Conservation (phyloP, 1,140 invertebrate species). For the Zaprionus africanus region DNA sequence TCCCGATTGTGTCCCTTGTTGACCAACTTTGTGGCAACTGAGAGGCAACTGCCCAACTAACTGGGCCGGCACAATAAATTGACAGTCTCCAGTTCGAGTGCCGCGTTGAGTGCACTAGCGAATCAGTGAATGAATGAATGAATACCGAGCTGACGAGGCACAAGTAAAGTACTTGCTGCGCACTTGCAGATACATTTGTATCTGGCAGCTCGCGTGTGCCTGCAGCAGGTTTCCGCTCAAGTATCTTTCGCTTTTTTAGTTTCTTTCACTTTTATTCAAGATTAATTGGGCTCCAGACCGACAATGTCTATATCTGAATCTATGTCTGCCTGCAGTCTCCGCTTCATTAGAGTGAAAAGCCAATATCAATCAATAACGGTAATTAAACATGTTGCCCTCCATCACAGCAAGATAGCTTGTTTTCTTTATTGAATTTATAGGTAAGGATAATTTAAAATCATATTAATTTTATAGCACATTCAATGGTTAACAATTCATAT, state of each 20-base stretch:
- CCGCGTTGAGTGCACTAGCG: constrained; percentile 4
- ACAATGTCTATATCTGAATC: background rate
- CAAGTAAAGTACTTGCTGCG: background rate
- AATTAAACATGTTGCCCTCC: background rate
- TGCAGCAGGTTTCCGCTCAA: constrained; percentile 13
- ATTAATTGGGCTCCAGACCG: constrained; percentile 18
- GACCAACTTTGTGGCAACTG: constrained; percentile 46
- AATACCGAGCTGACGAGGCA: background rate
- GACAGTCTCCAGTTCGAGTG: constrained; percentile 25
- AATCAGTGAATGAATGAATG: constrained; percentile 39
- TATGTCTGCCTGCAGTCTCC: background rate
- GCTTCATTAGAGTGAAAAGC: background rate
- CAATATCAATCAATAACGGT: constrained; percentile 6
- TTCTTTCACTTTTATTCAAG: constrained; percentile 16
- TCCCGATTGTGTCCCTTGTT: constrained; percentile 32
- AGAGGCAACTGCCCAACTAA: constrained; percentile 21
- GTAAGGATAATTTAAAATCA: too few species aligned
- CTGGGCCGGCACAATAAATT: constrained; percentile 42
- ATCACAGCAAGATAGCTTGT: too few species aligned
- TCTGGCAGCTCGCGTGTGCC: constrained; percentile 7
- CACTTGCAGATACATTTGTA: constrained; percentile 34
- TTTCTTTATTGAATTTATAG: too few species aligned
- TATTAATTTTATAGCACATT: too few species aligned
- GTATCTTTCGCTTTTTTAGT: constrained; percentile 5
- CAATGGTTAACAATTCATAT: too few species aligned